These are phyloP conservation scores for Cossypha niveicapilla DNA, from an alignment of 2,797 vertebrate genomes.

Conservation along the genomic window DNA sequence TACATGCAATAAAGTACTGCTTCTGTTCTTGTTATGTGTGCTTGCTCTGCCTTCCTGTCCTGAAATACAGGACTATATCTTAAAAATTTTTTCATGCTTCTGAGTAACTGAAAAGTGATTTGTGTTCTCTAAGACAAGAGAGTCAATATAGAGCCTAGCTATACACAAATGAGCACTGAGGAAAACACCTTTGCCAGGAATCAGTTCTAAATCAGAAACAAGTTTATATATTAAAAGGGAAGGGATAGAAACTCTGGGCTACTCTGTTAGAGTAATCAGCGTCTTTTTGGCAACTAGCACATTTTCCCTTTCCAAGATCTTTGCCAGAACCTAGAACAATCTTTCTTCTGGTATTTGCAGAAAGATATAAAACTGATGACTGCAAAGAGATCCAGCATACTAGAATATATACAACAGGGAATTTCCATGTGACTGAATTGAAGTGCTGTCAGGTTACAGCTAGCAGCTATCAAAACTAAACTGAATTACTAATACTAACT, in stretches of 20 bases:
- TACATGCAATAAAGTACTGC: neutral
- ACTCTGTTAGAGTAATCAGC: constrained; percentile 69
- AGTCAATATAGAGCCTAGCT: neutral
- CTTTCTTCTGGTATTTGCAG: constrained; percentile 58
- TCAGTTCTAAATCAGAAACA: constrained; percentile 61
- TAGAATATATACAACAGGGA: constrained; percentile 51
- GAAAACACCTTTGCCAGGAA: constrained; percentile 51
- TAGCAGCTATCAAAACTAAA: constrained; percentile 52
- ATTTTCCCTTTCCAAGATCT: constrained; percentile 49
- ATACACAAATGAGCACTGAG: neutral
- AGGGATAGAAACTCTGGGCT: constrained; percentile 50
- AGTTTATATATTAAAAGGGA: constrained; percentile 49
- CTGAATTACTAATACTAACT: constrained; percentile 48
- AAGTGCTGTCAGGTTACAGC: constrained; percentile 53
- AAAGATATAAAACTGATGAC: constrained; percentile 67
- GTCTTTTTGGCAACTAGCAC: constrained; percentile 46
- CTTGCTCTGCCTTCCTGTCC: accelerated
- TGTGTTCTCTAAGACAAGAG: neutral
- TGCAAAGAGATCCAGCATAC: constrained; percentile 44
- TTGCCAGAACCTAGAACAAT: constrained; percentile 62
- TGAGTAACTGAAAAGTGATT: neutral
- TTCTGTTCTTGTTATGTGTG: neutral
- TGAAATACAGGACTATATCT: neutral
- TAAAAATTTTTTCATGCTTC: neutral
- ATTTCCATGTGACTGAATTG: constrained; percentile 40